Base-by-base conservation (phyloP, 1,140 invertebrate genomes). In the Manduca sexta region DNA sequence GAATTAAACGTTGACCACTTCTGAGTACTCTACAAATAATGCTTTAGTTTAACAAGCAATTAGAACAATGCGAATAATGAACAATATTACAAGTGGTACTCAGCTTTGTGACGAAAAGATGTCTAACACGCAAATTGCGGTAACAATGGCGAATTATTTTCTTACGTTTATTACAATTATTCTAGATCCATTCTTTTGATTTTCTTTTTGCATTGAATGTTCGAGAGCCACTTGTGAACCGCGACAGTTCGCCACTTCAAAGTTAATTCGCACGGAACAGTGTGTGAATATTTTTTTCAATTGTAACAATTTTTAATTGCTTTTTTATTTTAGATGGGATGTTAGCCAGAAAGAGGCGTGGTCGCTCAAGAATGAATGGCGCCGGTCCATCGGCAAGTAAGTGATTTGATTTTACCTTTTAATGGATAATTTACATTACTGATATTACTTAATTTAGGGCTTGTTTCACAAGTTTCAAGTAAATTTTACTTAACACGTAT, bases 61-160 rank as follows among this genome's bases (percentile, higher is more conserved):
- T 70, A 73, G 74, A 82, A 82, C 75, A 82, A 79, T 72, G 52
- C 51, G 58, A 67, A 69, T 75, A 74, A 77, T 74, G 69, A 72
- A 74, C 67, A 74, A 76, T 64, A 74, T 57, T 59, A 64, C 52
- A 56, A 82, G 68, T 63, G 59, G 60, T 64, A 60, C 75, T 79
- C 63, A 51, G 67, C 69, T 71, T 82, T 77, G 73, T 76, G 56
- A 54, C 62, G 52, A 68, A 78, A 82, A 82, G 78, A 82, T 82
- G 78, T 82, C 68, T 70, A 70, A 55, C 45, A 45, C 49, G 18
- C 40, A 56, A 44, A 49, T 42, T 49, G 37, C 35, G n/a, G 33
- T n/a, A 63, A 80, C 73, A 78, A 79, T 72, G 46, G 59, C 45
- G 63, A 51, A 60, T 79, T 78, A 74, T 74, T 75, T 77, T 69